phyloP scores from a whole-genome alignment of 2,888 invertebrate species.

The Hydriomena furcata region DNA sequence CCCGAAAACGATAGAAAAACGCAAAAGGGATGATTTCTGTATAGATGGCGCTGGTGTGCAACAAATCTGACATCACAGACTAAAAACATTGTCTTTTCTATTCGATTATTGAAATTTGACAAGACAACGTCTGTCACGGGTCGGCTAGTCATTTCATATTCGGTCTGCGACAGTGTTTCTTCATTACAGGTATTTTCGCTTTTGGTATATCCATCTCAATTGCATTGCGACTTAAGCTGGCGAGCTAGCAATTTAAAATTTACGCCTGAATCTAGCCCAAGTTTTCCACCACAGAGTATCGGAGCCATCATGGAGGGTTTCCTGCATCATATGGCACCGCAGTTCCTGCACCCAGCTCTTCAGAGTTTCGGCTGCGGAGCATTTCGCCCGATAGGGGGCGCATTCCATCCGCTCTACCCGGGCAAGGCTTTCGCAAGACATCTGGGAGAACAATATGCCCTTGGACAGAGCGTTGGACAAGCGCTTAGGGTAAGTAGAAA shows the following conservation, averaged over 20 bases:
- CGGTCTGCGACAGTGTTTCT: no score
- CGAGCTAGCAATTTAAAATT: not conserved
- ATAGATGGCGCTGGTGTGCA: no score
- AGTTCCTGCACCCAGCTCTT: slow-evolving; percentile 79
- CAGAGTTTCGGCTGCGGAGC: slow-evolving; percentile 81
- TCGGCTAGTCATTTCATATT: no score
- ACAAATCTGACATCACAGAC: no score
- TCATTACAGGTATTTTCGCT: no score
- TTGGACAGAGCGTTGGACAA: slow-evolving; percentile 77
- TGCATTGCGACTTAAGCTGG: slow-evolving; percentile 3
- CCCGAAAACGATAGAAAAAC: no score
- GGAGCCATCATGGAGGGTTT: slow-evolving; percentile 72
- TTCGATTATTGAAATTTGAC: no score
- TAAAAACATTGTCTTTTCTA: no score
- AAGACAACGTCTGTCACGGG: no score
- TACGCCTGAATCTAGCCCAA: not conserved
- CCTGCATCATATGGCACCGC: slow-evolving; percentile 80
- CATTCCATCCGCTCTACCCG: slow-evolving; percentile 78
- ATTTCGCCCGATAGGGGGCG: slow-evolving; percentile 77
- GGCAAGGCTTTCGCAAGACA: slow-evolving; percentile 79
- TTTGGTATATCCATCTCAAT: not conserved
- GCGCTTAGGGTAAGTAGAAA: slow-evolving; percentile 66
- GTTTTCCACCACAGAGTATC: slow-evolving; percentile 1
- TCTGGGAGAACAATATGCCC: slow-evolving; percentile 76
- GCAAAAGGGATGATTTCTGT: no score